Base-by-base conservation (phyloP, 2,797 vertebrate genomes). In the Danio jaintianensis region DNA sequence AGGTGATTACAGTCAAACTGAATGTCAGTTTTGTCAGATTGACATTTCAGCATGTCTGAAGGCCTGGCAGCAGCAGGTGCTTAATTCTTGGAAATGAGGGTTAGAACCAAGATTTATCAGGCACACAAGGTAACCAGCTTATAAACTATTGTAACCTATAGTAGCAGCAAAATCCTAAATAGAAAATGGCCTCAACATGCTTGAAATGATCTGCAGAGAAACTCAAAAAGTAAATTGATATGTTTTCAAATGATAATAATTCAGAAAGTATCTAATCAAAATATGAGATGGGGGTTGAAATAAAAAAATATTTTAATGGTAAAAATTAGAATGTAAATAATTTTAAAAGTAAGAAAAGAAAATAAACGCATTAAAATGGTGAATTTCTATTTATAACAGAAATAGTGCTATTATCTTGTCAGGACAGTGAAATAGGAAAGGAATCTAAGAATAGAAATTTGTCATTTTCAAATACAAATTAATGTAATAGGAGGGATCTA, bases 51-150 rank as follows among this genome's bases (percentile, higher is more conserved):
- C 76, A 42, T 66, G 55, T 64, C 40, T 8, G 18, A 15, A 10
- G 15, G 40, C 29, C 36, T 47, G 56, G 56, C 22, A 48, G 40
- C 75, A 80, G 70, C 70, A 82, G 74, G 45, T 80, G 63, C 12
- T 45, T 76, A 16, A 63, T 64, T 66, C 62, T 74, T 61, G 56
- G 67, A 71, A 58, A 20, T 82, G 15, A 76, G 61, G 55, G 20
- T 78, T 82, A 79, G 58, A 56, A 76, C 58, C 72, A 29, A 71
- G 82, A 86, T 80, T 71, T 66, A 40, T 47, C 50, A 59, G 77
- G 56, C 78, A 80, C 1, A n/a, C 59, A 63, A 82, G 78, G 59
- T 67, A 78, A 80, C 62, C 15, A 47, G 16, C 4, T 83, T 79
- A 56, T 61, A 64, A 18, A 43, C 58, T 66, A 58, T 4, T 52